Conservation (phyloP, 2,888 invertebrate genomes). For the Stenichneumon culpator region DNA sequence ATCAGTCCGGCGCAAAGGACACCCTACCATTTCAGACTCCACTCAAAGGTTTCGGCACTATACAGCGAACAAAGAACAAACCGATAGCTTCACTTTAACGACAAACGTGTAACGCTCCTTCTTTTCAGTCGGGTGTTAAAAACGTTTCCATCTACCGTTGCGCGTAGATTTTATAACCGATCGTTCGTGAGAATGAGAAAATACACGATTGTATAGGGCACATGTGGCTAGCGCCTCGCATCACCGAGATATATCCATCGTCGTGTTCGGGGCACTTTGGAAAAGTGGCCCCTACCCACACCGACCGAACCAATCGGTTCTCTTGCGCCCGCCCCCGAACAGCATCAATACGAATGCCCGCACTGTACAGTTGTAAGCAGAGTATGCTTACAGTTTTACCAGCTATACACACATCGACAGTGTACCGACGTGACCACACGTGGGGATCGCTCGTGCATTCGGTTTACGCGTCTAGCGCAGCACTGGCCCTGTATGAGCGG, state of each 20-base stretch:
- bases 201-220: not conserved
- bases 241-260: conserved; percentile 4
- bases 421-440: not conserved
- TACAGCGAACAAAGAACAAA: no score
- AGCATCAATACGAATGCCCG: conserved; percentile 10
- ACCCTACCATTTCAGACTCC: no score
- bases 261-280: conserved; percentile 13
- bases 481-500: conserved; percentile 2
- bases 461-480: conserved; percentile 19
- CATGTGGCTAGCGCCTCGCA: not conserved
- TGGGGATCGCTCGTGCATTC: conserved; percentile 8
- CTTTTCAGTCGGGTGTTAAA: no score
- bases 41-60: no score
- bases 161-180: conserved; percentile 11
- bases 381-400: conserved; percentile 1
- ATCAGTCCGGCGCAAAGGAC: no score
- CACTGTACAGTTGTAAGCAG: not conserved
- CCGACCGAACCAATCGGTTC: conserved; percentile 10
- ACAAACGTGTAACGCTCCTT: no score
- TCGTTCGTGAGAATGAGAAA: conserved; percentile 6
- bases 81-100: no score
- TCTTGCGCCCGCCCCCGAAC: not conserved
- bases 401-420: not conserved
- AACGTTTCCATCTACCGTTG: not conserved
- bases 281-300: conserved; percentile 9